A percentile compares a stretch with the other conserved stretches of the same genome.
These are phyloP conservation scores for Phaedon cochleariae DNA, from an alignment of 2,888 invertebrate genomes.

Conservation along the genomic window DNA sequence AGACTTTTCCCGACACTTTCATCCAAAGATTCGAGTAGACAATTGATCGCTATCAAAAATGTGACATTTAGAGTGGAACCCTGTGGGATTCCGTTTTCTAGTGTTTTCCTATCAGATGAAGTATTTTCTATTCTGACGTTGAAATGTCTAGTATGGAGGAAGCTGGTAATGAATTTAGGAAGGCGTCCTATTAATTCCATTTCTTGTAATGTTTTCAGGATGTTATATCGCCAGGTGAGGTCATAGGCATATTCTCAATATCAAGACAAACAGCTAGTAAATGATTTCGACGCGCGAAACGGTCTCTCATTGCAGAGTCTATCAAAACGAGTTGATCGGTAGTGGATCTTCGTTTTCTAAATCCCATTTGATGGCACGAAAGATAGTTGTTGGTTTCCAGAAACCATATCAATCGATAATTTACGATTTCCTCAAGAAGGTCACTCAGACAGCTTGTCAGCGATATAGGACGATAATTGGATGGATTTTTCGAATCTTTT, in stretches of 20 bases:
- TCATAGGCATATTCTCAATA: no score
- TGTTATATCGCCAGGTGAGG: no score
- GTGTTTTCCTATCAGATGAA: no score
- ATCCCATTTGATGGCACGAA: conserved; percentile 10
- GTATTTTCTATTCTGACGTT: no score
- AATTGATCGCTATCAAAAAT: no score
- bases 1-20: no score
- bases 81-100: no score
- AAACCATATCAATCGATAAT: conserved; percentile 19
- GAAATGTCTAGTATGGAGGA: conserved; percentile 16
- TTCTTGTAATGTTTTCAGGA: conserved; percentile 24
- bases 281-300: conserved; percentile 4
- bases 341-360: conserved; percentile 9
- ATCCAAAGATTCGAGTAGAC: no score
- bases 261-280: conserved; percentile 15
- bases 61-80: no score
- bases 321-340: conserved; percentile 19
- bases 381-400: conserved; percentile 21
- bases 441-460: conserved; percentile 25
- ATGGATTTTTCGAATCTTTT: background rate
- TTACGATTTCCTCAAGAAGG: no score
- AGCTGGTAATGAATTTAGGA: no score
- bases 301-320: conserved; percentile 11
- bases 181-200: conserved; percentile 30
- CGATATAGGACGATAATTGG: conserved; percentile 18